These are phyloP conservation scores for Schmidtea mediterranea DNA, from an alignment of 1,140 invertebrate genomes.

Conservation along the genomic window DNA sequence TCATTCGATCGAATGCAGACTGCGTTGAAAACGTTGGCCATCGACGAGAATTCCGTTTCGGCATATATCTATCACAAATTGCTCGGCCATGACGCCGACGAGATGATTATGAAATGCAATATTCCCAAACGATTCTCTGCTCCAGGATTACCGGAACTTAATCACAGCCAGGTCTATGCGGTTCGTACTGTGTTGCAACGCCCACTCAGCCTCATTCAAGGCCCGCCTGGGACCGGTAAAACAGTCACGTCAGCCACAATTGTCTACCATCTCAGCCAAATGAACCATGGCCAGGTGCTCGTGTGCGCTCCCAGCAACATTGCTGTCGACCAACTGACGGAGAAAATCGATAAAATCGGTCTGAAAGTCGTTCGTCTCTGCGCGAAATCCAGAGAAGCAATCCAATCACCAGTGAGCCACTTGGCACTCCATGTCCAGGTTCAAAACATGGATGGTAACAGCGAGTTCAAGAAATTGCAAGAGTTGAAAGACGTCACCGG, in stretches of 20 bases:
- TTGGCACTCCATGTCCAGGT: slow-evolving; percentile 88
- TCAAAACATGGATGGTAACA: slow-evolving; percentile 41
- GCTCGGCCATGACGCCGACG: slow-evolving; percentile 82
- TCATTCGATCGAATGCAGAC: slow-evolving; percentile 94
- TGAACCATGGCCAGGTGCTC: slow-evolving; percentile 60
- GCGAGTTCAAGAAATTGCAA: slow-evolving; percentile 74
- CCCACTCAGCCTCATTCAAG: slow-evolving; percentile 72
- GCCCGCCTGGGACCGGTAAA: slow-evolving; percentile 70
- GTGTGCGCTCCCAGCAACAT: slow-evolving; percentile 97
- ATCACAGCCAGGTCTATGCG: slow-evolving; percentile 88
- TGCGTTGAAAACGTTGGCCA: slow-evolving; percentile 71
- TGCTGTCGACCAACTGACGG: slow-evolving; percentile 89
- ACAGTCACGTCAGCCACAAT: slow-evolving; percentile 97
- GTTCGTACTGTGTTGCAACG: slow-evolving; percentile 87
- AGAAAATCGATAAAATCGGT: slow-evolving; percentile 90
- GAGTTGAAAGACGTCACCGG: slow-evolving; percentile 88
- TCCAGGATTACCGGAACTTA: slow-evolving; percentile 80
- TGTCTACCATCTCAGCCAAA: slow-evolving; percentile 84
- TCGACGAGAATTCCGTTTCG: slow-evolving; percentile 79
- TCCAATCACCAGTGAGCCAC: slow-evolving; percentile 87
- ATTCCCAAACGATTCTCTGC: slow-evolving; percentile 84
- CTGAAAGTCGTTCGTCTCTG: slow-evolving; percentile 76
- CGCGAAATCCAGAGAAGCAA: slow-evolving; percentile 86
- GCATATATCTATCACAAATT: slow-evolving; percentile 87
- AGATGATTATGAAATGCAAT: slow-evolving; percentile 49